phyloP scores from a whole-genome alignment of 2,888 invertebrate species.

The Philereme transversata region DNA sequence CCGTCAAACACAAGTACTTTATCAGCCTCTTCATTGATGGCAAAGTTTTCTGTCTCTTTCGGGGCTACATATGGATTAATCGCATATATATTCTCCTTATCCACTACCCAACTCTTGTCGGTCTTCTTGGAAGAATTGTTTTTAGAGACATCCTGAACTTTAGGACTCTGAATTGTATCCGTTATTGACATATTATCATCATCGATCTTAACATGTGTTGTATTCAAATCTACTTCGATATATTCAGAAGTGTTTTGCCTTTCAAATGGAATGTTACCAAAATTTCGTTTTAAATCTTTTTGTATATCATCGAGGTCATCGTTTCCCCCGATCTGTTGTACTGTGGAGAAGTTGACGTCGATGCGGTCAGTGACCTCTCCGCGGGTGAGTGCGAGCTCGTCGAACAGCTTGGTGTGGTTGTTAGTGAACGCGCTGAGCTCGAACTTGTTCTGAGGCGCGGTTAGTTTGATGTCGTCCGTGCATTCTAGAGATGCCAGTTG shows the following conservation, averaged over 20 bases:
- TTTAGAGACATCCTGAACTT: conserved; percentile 60
- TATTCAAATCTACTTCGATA: conserved; percentile 69
- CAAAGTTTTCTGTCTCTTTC: conserved; percentile 59
- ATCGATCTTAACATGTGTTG: conserved; percentile 52
- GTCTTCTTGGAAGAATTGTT: conserved; percentile 40
- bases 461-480: conserved; percentile 52
- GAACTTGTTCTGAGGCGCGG: conserved; percentile 55
- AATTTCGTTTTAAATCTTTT: conserved; percentile 53
- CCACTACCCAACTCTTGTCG: conserved; percentile 57
- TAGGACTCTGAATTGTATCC: conserved; percentile 62
- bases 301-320: conserved; percentile 72
- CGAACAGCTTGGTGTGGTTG: conserved; percentile 62
- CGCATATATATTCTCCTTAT: conserved; percentile 70
- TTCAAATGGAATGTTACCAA: conserved; percentile 47
- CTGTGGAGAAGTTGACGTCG: conserved; percentile 63
- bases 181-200: conserved; percentile 75
- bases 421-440: conserved; percentile 67
- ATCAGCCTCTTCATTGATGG: conserved; percentile 57
- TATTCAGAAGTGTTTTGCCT: conserved; percentile 59
- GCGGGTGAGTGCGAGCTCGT: conserved; percentile 55
- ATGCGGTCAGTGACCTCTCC: conserved; percentile 62
- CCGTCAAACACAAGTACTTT: conserved; percentile 73
- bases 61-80: conserved; percentile 65
- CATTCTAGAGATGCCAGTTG: conserved; percentile 57
- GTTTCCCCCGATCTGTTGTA: conserved; percentile 49